phyloP scores from a whole-genome alignment of 2,797 vertebrate species.

The Astyanax mexicanus region DNA sequence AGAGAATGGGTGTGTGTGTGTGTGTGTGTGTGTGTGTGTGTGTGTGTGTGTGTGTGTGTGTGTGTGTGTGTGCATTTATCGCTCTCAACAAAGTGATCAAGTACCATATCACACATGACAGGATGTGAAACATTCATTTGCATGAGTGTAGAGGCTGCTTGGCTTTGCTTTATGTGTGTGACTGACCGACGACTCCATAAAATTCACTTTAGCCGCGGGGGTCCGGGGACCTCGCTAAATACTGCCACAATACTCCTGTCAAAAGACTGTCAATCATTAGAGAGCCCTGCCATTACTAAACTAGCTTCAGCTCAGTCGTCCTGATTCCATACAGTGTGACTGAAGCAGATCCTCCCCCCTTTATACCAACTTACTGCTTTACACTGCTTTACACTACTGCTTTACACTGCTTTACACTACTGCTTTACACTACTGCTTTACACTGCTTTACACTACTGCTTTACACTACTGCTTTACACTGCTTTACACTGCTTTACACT shows the following conservation, averaged over 20 bases:
- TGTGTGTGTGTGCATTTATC: constrained; percentile 67
- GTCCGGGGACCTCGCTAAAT: constrained; percentile 83
- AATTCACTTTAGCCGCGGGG: constrained; percentile 83
- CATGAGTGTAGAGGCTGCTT: constrained; percentile 76
- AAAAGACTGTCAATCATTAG: constrained; percentile 83
- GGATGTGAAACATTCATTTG: constrained; percentile 82
- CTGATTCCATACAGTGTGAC: constrained; percentile 31
- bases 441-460: too few relatives aligned
- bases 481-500: too few relatives aligned
- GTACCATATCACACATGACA: constrained; percentile 77
- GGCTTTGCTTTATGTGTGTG: constrained; percentile 79
- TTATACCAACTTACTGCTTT: constrained; percentile 28
- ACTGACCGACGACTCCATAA: constrained; percentile 82
- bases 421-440: too few relatives aligned
- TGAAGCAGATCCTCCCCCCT: constrained; percentile 27
- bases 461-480: too few relatives aligned
- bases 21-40: constrained; percentile 48
- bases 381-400: constrained; percentile 44
- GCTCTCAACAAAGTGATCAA: constrained; percentile 79
- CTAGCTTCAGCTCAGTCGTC: constrained; percentile 56
- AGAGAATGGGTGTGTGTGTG: too few relatives aligned
- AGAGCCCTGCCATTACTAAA: constrained; percentile 76
- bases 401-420: too few relatives aligned
- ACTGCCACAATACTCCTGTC: constrained; percentile 82
- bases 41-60: constrained; percentile 38